Evolutionary conservation across 1,140 invertebrate genomes (phyloP).

Genomic region (Probaryconus sp.): DNA sequence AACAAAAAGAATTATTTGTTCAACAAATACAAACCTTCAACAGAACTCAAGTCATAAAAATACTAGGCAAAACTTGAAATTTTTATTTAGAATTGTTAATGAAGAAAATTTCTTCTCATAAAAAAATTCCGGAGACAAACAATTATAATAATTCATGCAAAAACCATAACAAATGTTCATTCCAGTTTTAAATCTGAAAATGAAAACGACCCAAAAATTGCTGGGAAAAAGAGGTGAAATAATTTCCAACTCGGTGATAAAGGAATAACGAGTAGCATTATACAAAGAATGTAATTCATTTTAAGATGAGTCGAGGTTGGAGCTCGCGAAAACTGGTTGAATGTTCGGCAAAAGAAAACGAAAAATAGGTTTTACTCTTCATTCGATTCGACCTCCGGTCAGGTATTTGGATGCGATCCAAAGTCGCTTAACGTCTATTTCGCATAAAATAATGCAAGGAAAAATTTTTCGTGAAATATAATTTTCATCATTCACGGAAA

Average conservation of each 20-base stretch:
- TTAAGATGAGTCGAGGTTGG: conserved; percentile 23
- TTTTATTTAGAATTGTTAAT: too few species aligned
- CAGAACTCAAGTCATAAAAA: too few species aligned
- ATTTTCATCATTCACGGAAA: conserved; percentile 22
- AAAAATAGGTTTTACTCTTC: conserved; percentile 37
- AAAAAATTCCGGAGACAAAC: too few species aligned
- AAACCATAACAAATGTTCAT: not conserved
- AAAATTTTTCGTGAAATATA: conserved; percentile 17
- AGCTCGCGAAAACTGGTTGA: conserved; percentile 21
- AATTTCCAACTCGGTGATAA: conserved; percentile 23
- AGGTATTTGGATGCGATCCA: conserved; percentile 54
- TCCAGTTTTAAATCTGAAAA: not conserved
- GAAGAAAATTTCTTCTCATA: too few species aligned
- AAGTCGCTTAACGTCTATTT: conserved; percentile 49
- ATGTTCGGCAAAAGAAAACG: conserved; percentile 26
- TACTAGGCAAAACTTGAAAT: too few species aligned
- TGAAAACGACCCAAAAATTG: not conserved
- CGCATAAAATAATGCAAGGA: conserved; percentile 26
- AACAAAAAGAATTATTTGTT: too few species aligned
- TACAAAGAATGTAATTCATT: conserved; percentile 45
- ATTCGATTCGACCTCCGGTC: conserved; percentile 36
- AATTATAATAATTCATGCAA: not conserved
- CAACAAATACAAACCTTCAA: too few species aligned
- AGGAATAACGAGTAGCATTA: conserved; percentile 15
- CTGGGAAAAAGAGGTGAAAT: conserved; percentile 4